A percentile compares a stretch with the other conserved stretches of the same genome.
These are phyloP conservation scores for Epizoanthus illoricatus DNA, from an alignment of 92 coral and sea anemone genomes.

Conservation along the genomic window DNA sequence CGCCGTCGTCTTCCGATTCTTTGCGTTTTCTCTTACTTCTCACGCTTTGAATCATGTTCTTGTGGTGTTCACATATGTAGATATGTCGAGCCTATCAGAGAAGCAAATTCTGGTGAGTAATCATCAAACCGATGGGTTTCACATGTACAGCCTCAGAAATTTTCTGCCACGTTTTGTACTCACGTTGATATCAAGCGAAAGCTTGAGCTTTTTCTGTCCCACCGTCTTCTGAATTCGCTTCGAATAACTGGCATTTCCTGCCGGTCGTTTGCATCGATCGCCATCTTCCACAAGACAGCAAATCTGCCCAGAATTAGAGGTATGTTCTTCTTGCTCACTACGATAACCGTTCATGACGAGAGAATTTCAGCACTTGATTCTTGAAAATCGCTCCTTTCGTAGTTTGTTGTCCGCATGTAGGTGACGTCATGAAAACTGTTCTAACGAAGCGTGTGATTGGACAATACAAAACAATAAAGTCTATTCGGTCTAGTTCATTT, in stretches of 20 bases:
- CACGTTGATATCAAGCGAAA: constrained; percentile 89
- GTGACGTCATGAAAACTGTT: constrained; percentile 78
- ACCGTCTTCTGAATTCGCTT: constrained; percentile 99
- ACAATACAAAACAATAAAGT: not conserved
- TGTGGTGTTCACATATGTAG: constrained; percentile 96
- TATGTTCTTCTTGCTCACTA: constrained; percentile 96
- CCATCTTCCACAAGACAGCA: constrained; percentile 97
- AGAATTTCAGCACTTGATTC: constrained; percentile 60
- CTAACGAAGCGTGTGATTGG: constrained; percentile 61
- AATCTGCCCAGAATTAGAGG: constrained; percentile 86
- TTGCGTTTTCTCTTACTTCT: constrained; percentile 97
- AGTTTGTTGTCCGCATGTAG: constrained; percentile 90
- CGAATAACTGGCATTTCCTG: constrained; percentile 98
- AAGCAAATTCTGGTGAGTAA: constrained; percentile 18
- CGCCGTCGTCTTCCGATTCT: constrained; percentile 96
- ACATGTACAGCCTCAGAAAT: constrained; percentile 19
- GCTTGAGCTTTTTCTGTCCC: constrained; percentile 94
- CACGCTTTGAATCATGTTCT: constrained; percentile 97
- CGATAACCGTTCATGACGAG: constrained; percentile 97
- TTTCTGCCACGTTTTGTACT: constrained; percentile 47
- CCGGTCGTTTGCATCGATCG: constrained; percentile 88
- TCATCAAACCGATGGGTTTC: constrained; percentile 7
- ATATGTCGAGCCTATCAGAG: constrained; percentile 88
- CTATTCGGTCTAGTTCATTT: constrained; percentile 11
- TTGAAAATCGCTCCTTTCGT: constrained; percentile 96